These are phyloP conservation scores for Cotesia typhae DNA, from an alignment of 1,140 invertebrate genomes.

Conservation along the genomic window DNA sequence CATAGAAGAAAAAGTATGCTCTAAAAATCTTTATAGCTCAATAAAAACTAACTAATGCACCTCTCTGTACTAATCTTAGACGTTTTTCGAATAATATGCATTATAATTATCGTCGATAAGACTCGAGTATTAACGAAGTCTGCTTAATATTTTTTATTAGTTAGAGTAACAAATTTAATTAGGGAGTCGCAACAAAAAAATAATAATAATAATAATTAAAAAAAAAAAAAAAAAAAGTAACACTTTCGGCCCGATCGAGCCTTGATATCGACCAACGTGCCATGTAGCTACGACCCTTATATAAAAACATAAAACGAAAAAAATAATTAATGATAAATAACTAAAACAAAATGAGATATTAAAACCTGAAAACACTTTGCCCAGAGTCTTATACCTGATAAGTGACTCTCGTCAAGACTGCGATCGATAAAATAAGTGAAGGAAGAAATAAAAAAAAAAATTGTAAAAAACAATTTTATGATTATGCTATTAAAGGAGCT, in stretches of 20 bases:
- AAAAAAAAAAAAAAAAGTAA: too few relatives aligned
- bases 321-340: constrained; percentile 7
- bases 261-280: constrained; percentile 54
- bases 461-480: background rate
- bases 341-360: constrained; percentile 30
- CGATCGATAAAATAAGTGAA: constrained; percentile 31
- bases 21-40: constrained; percentile 3
- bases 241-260: constrained; percentile 50
- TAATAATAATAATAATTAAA: too few relatives aligned
- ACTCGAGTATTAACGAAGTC: constrained; percentile 38
- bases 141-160: constrained; percentile 48
- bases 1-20: background rate
- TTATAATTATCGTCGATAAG: constrained; percentile 9
- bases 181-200: constrained; percentile 46
- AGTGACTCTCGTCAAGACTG: constrained; percentile 44
- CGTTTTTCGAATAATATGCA: constrained; percentile 8
- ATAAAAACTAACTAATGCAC: too few relatives aligned
- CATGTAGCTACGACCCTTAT: constrained; percentile 41
- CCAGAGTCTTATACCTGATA: constrained; percentile 13
- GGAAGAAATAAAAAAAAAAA: constrained; percentile 18
- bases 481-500: background rate
- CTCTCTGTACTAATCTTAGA: too few relatives aligned
- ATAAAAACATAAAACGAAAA: background rate
- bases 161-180: constrained; percentile 58
- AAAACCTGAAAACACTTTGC: constrained; percentile 14